Base-by-base conservation (phyloP, 1,140 invertebrate genomes). In the Phthorimaea operculella region DNA sequence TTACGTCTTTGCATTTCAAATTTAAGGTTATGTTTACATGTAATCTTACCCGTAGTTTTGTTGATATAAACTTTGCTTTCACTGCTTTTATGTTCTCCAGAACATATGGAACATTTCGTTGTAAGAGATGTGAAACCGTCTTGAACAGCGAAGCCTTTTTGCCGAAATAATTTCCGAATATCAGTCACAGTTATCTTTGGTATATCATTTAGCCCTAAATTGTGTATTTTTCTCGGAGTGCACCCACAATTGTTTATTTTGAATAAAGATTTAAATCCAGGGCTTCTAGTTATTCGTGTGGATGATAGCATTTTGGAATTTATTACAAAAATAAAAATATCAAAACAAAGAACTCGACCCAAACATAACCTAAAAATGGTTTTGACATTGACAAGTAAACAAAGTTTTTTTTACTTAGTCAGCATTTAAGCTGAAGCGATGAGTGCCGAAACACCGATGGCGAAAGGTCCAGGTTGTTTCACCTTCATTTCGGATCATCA, bases 141-240 rank as follows among this genome's bases (percentile, higher is more conserved):
- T 58, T 80, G 80, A 14, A 83, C 79, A 4, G 80, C 68, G 57
- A 76, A 74, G 4, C 80, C 80, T 70, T 80, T 82, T 66, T 80
- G 77, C 44, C 80, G 55, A 51, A 83, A 63, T 55, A 80, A 52
- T 62, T 83, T 83, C 48, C 70, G 57, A 59, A 83, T 80, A 66
- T 83, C 77, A 8, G 68, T 56, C 14, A 66, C 58, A 21, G 69
- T 71, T 68, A 79, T 56, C 57, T 76, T 84, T 16, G 81, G 76
- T 54, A 83, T 80, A 62, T 79, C 73, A 51, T 66, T 70, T 53
- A 78, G 62, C n/a, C 70, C 73, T 52, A 84, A 60, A 66, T 66
- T 76, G 51, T 80, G 72, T 70, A 83, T 74, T 44, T 64, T 61
- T 66, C 64, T 68, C 18, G 47, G 51, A 34, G 50, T 42, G 58